phyloP scores from a whole-genome alignment of 2,888 invertebrate genomes.

The Oxyteleia sp. region DNA sequence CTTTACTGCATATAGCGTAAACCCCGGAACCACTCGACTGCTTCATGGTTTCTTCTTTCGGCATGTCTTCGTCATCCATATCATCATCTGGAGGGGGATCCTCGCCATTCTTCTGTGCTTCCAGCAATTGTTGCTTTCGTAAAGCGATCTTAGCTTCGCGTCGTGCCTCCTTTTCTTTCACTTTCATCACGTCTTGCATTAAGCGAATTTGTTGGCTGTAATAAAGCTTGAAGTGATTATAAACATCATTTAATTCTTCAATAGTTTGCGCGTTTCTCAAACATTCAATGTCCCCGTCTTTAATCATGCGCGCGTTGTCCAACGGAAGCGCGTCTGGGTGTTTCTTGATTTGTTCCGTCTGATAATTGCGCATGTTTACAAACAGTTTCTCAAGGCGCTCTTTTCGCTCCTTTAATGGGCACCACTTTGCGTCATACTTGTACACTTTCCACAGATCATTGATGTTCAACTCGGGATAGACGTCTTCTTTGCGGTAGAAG shows the following conservation, averaged over 20 bases:
- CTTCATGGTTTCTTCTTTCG: too few species aligned
- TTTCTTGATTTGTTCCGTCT: constrained; percentile 93
- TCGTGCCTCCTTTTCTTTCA: constrained; percentile 90
- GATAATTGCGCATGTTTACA: constrained; percentile 97
- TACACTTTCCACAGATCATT: constrained; percentile 99
- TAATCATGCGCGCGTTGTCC: constrained; percentile 93
- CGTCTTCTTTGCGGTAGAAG: constrained; percentile 99
- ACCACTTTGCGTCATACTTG: constrained; percentile 98
- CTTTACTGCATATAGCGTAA: too few species aligned
- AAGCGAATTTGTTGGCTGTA: constrained; percentile 95
- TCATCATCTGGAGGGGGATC: constrained; percentile 90
- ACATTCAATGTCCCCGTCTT: constrained; percentile 94
- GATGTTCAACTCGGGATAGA: constrained; percentile 97
- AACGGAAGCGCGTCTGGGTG: constrained; percentile 95
- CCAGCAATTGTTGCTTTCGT: constrained; percentile 88
- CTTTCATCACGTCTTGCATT: constrained; percentile 93
- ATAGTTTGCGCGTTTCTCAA: constrained; percentile 93
- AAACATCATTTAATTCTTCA: constrained; percentile 97
- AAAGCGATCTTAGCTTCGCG: constrained; percentile 88
- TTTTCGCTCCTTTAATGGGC: constrained; percentile 95
- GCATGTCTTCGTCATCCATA: too few species aligned
- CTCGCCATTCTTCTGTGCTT: constrained; percentile 90
- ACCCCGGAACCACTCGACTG: too few species aligned
- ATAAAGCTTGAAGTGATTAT: constrained; percentile 96
- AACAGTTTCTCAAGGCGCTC: constrained; percentile 94